Conservation (phyloP, 2,113 vertebrate species). For the Pedetes capensis region DNA sequence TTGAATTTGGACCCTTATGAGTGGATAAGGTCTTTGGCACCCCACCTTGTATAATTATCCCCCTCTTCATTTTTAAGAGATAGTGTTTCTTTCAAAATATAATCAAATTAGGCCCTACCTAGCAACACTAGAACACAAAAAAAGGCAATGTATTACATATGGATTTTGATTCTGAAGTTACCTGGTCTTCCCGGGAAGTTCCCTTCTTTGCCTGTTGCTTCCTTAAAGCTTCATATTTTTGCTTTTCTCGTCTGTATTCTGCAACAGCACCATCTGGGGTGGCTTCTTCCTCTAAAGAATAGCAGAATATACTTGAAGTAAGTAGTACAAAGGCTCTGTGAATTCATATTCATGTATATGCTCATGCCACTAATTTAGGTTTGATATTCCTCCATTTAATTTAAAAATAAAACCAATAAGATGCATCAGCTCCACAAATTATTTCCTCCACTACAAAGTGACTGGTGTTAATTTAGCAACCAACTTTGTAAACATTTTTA, state of each 20-base stretch:
- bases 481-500: neutral
- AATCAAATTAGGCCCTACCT: conserved; percentile 34
- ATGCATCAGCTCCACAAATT: neutral
- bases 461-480: neutral
- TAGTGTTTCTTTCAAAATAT: neutral
- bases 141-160: neutral
- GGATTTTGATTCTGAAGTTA: conserved; percentile 67
- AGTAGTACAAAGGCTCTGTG: conserved; percentile 26
- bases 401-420: neutral
- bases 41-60: neutral
- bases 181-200: conserved; percentile 88
- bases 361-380: neutral
- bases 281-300: conserved; percentile 82
- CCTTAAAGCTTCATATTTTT: conserved; percentile 91
- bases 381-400: neutral
- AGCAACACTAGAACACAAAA: conserved; percentile 11
- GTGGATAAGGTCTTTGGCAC: neutral
- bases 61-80: neutral
- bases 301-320: conserved; percentile 45
- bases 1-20: neutral
- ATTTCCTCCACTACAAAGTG: neutral
- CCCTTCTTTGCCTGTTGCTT: conserved; percentile 90
- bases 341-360: conserved; percentile 17
- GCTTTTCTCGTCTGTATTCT: conserved; percentile 93
- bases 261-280: conserved; percentile 88